Base-by-base conservation (phyloP, 1,140 invertebrate species). In the Drosophila quadrilineata region DNA sequence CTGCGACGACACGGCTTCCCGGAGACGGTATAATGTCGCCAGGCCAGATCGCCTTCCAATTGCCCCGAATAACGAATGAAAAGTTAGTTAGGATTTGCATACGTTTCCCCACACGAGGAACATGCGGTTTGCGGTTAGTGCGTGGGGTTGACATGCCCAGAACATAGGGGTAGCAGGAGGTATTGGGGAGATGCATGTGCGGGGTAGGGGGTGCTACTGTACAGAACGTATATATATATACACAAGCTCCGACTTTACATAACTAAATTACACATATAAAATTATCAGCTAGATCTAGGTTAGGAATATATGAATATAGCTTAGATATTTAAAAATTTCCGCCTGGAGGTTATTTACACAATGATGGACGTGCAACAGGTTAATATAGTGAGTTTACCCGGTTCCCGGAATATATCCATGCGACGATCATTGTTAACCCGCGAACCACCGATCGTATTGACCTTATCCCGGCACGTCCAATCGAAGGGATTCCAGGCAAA, bases 1-100 rank as follows among this genome's bases (percentile, higher is more conserved):
- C 94, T 94, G 21, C 91, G 85, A n/a, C 93, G 92, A 71, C 95
- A 96, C 0, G 94, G 94, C 72, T 93, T 93, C 2, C 95, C 95
- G 31, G 93, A 94, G 0, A 96, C 95, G 0, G 94, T 95, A 73
- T 94, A 96, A 57, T 93, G 92, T 38, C 92, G 91, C 92, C 94
- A 95, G n/a, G 93, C 86, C 24, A 88, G 69, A 48, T 88, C 87
- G 40, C 89, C 90, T 88, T 79, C 14, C 17, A 45, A n/a, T n/a
- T 28, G 24, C 41, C 22, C 29, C 16, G 12, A 38, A 31, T 58
- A 58, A 62, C 59, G 65, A 52, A 77, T 71, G 28, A 69, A 72
- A 79, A 58, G 46, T 57, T 49, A 24, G 35, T 87, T 66, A 57
- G 63, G 29, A 16, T 22, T n/a, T n/a, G n/a, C n/a, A n/a, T n/a